A percentile compares a stretch with the other conserved stretches of the same genome.
phyloP scores from a whole-genome alignment of 2,888 invertebrate genomes.

The Lasioglossum calceatum region DNA sequence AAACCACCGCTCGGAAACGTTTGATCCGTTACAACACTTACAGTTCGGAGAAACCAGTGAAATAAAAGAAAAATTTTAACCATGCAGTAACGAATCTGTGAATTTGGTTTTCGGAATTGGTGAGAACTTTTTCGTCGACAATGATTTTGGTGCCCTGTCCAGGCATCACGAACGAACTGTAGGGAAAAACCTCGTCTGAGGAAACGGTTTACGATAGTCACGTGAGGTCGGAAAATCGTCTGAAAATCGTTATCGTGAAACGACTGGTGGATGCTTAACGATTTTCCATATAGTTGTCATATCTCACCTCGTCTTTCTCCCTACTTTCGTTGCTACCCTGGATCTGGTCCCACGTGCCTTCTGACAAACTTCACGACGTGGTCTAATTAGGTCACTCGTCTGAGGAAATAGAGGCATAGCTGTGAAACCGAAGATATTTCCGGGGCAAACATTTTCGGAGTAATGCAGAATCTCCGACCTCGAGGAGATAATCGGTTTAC shows the following conservation, averaged over 20 bases:
- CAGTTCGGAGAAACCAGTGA: background rate
- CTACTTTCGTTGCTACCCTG: conserved; percentile 15
- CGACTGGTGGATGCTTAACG: conserved; percentile 25
- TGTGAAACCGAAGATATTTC: conserved; percentile 48
- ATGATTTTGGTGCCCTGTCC: background rate
- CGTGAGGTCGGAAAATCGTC: background rate
- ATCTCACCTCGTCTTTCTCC: conserved; percentile 19
- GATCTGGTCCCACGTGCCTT: conserved; percentile 22
- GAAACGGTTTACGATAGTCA: background rate
- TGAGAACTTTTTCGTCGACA: background rate
- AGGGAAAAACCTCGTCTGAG: background rate
- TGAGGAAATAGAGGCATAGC: conserved; percentile 42
- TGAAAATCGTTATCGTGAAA: background rate
- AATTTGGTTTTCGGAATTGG: background rate
- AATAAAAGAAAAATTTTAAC: background rate
- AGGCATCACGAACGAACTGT: background rate
- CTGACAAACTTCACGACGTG: conserved; percentile 43
- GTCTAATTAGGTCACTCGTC: conserved; percentile 56
- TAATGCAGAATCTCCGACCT: conserved; percentile 15
- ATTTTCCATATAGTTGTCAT: conserved; percentile 32
- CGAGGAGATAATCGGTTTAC: conserved; percentile 33
- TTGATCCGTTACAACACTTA: background rate
- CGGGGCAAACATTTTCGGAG: conserved; percentile 42
- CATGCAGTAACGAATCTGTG: background rate
- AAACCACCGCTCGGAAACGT: background rate